These are phyloP conservation scores for Strongylocentrotus purpuratus DNA, from an alignment of 35 echinoderm and acorn worm species.

Conservation along the genomic window DNA sequence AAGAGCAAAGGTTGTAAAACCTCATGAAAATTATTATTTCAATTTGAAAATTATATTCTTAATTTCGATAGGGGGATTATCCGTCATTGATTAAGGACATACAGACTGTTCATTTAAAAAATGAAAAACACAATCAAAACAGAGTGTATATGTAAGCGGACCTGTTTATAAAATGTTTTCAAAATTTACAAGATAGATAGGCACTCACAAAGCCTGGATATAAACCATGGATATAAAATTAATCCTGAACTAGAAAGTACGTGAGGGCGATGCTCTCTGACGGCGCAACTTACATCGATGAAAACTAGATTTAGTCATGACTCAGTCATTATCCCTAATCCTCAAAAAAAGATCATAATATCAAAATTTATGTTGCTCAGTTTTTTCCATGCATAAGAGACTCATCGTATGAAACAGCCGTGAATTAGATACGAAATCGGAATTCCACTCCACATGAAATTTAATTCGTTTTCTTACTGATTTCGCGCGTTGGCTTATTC, in stretches of 20 bases:
- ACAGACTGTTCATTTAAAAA: too few species aligned
- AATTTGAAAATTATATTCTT: too few species aligned
- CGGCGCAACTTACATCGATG: background rate
- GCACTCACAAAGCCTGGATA: background rate
- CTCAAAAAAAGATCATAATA: conserved; percentile 6
- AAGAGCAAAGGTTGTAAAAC: too few species aligned
- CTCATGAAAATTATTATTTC: too few species aligned
- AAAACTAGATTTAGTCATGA: conserved; percentile 6
- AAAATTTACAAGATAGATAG: background rate
- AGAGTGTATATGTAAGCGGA: background rate
- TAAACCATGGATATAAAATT: background rate
- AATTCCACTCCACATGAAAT: background rate
- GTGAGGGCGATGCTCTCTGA: background rate
- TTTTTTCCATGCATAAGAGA: background rate
- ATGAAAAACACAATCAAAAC: background rate
- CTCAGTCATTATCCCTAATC: background rate
- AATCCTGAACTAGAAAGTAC: background rate
- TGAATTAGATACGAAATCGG: conserved; percentile 4
- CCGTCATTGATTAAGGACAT: too few species aligned
- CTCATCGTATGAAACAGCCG: conserved; percentile 7
- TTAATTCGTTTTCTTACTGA: background rate
- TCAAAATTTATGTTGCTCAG: background rate
- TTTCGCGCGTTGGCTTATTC: background rate
- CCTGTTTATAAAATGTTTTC: background rate
- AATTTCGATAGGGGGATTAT: too few species aligned